Evolutionary conservation across 2,888 invertebrate genomes (phyloP), one percentile per base, ranked within the genome.

Genomic region (Geophilus truncorum): DNA sequence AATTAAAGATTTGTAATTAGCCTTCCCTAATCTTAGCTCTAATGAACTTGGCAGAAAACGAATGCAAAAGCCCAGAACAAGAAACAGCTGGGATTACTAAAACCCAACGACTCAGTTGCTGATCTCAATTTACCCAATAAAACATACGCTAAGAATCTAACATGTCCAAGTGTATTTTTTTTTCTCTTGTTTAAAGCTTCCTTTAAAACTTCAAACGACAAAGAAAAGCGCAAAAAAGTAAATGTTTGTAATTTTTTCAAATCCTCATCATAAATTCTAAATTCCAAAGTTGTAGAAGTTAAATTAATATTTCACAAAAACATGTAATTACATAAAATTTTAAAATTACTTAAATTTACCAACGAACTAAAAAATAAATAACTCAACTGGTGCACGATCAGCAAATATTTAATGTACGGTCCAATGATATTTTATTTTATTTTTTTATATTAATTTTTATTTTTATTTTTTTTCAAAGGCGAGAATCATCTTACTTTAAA

Each of bases 1-100:
- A 62, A 62, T 62, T 62, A 62, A 62, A 62, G 62, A 62, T 62
- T 62, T 62, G 62, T 62, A 62, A 62, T 62, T 62, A 62, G 62
- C 62, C 62, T 62, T 62, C 62, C 62, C 62, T 62, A 62, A 62
- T 62, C 62, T 62, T 23, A 25, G 62, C 62, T 62, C 62, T 62
- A 62, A 62, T 62, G 62, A 62, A 62, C 62, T 62, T 62, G 62
- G 62, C 6, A 62, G 62, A 62, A 62, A 62, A 62, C 62, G 62
- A 62, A 62, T 62, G 62, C 62, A 62, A 62, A 62, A 62, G 62
- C 62, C 62, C 62, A 62, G 25, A 62, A 62, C 62, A 62, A 62
- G 62, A 62, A 62, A 62, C 62, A 62, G 62, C 62, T 62, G 62
- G 62, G 62, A 62, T 62, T 62, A 62, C 62, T 62, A 62, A 62